Base-by-base conservation (phyloP, 2,888 invertebrate species). In the Mythimna lalbum region DNA sequence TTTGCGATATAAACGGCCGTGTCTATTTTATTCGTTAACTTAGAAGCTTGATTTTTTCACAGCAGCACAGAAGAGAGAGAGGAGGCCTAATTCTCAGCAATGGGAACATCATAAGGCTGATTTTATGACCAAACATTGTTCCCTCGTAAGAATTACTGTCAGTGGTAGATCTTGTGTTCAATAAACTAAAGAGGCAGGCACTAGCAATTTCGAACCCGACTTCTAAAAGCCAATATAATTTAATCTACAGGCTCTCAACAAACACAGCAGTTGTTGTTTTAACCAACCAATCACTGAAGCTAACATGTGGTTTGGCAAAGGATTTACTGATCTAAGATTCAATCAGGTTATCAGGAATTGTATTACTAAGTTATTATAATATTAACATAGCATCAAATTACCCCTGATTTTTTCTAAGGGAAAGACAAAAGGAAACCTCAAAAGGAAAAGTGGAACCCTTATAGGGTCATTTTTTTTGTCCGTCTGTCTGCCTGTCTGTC, bases 201-300 rank as follows among this genome's bases (percentile, higher is more conserved):
- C 36, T 64, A 27, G 2, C 14, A 39, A 39, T 62, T 33, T 33
- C 0, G 33, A 62, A 49, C 6, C 9, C n/a, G 23, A 14, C 2
- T 63, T 3, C 7, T 33, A n/a, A 39, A 70, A 55, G 0, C 39
- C 17, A 63, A 57, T 43, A 50, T 39, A 23, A 56, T 27, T 62
- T 33, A 50, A 62, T 52, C 33, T 59, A 14, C 5, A 17, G 17
- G 2, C 12, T 5, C 5, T 3, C 21, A 36, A 23, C 36, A 21
- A 1, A 49, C 47, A 23, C 43, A 50, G 27, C 19, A n/a, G 1
- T 23, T 50, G 27, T 21, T 64, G 65, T 55, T 66, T 73, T 66
- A 53, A 47, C 19, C 21, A 60, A 39, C 39, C 36, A 67, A 59
- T 73, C 43, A 73, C 39, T 43, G 2, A 19, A 64, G 33, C 65